A percentile compares a stretch with the other conserved stretches of the same genome.
These are phyloP conservation scores for Chloroclysta siterata DNA, from an alignment of 2,888 invertebrate genomes.

Conservation along the genomic window DNA sequence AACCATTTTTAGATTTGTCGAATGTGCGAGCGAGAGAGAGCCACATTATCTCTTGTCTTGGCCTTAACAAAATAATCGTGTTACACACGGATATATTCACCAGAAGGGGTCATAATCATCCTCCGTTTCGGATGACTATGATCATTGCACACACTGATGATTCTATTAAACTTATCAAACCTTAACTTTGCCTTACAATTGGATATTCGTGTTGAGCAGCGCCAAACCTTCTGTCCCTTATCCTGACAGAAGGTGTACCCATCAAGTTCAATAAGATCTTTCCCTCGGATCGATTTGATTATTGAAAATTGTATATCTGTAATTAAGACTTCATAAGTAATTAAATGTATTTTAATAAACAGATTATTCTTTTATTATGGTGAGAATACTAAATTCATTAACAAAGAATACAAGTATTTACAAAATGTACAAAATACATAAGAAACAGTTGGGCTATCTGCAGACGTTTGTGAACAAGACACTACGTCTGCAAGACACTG, in stretches of 20 bases:
- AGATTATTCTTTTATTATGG: no score
- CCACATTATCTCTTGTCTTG: no score
- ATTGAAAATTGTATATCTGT: slow-evolving; percentile 3
- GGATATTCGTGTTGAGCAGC: slow-evolving; percentile 24
- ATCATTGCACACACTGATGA: slow-evolving; percentile 10
- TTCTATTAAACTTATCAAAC: slow-evolving; percentile 7
- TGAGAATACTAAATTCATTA: no score
- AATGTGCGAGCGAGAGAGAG: no score
- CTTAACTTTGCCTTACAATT: slow-evolving; percentile 16
- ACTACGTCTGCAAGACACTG: no score
- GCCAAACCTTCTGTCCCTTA: slow-evolving; percentile 13
- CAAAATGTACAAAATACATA: no score
- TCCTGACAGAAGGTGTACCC: slow-evolving; percentile 27
- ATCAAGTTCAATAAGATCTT: slow-evolving; percentile 28
- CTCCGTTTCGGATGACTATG: slow-evolving; percentile 16
- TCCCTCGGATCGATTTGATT: slow-evolving; percentile 47
- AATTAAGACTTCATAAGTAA: background rate
- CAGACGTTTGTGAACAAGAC: no score
- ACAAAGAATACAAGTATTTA: no score
- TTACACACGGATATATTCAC: slow-evolving; percentile 3
- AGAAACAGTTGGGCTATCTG: no score
- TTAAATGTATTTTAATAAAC: no score
- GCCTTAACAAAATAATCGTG: background rate
- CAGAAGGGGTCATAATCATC: slow-evolving; percentile 10
- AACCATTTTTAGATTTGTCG: no score